These are phyloP conservation scores for Limonius californicus DNA, from an alignment of 1,140 invertebrate species.

Conservation along the genomic window DNA sequence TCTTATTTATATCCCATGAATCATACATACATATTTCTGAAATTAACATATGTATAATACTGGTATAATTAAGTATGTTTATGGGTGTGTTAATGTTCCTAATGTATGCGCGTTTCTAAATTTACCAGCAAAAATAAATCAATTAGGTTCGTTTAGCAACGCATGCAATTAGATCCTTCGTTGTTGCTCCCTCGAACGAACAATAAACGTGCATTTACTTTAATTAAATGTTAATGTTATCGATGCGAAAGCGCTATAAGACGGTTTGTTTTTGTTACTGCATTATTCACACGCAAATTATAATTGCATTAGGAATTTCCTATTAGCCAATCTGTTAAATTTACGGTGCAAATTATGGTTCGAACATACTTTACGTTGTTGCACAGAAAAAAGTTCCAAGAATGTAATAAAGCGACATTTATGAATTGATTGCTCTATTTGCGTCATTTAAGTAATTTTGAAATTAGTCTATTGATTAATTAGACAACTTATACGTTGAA, in stretches of 20 bases:
- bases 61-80: conserved; percentile 20
- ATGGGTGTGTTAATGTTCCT: conserved; percentile 20
- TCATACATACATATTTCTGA: conserved; percentile 16
- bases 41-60: conserved; percentile 21
- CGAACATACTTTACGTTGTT: not conserved
- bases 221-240: too few relatives aligned
- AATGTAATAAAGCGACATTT: not conserved
- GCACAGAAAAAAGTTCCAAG: not conserved
- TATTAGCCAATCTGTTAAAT: not conserved
- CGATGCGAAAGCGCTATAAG: too few relatives aligned
- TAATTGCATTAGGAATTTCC: not conserved
- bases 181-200: not conserved
- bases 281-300: not conserved
- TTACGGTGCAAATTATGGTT: not conserved
- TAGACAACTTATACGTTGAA: too few relatives aligned
- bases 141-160: not conserved
- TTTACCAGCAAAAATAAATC: conserved; percentile 3
- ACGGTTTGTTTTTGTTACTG: too few relatives aligned
- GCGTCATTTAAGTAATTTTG: not conserved
- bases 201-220: too few relatives aligned
- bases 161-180: not conserved
- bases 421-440: not conserved
- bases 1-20: conserved; percentile 10
- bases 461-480: not conserved
- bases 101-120: conserved; percentile 15